phyloP scores from a whole-genome alignment of 2,113 vertebrate species.

The Athene noctua region DNA sequence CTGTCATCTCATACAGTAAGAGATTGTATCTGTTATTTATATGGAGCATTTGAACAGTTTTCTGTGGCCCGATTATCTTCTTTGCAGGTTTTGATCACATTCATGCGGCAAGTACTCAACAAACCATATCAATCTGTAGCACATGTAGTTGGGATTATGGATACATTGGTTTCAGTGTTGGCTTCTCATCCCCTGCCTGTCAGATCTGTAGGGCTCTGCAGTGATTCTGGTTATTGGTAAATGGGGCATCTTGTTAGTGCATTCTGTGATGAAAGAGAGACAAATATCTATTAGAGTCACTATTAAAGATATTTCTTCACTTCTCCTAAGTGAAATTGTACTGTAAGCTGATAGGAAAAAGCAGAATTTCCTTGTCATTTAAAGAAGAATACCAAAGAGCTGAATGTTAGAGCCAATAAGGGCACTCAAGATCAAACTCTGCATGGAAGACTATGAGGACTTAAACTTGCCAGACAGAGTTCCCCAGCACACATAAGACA shows the following conservation, averaged over 20 bases:
- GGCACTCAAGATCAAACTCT: background rate
- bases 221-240: background rate
- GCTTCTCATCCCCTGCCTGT: background rate
- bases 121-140: background rate
- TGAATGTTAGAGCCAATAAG: background rate
- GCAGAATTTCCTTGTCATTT: rapidly evolving
- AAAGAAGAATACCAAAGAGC: background rate
- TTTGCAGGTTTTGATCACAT: background rate
- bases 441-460: background rate
- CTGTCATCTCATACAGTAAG: rapidly evolving
- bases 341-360: background rate
- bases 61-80: background rate
- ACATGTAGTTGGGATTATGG: background rate
- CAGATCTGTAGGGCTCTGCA: background rate
- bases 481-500: background rate
- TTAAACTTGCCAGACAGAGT: background rate
- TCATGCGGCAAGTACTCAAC: background rate
- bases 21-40: background rate
- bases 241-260: background rate
- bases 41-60: background rate
- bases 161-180: background rate
- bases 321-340: background rate
- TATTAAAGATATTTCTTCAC: background rate
- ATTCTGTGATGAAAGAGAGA: background rate
- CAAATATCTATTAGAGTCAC: background rate